Percentiles rank a stretch among this genome's conserved stretches.
Evolutionary conservation across 2,113 vertebrate species (phyloP).

Genomic region (Gymnocephalus cernua): DNA sequence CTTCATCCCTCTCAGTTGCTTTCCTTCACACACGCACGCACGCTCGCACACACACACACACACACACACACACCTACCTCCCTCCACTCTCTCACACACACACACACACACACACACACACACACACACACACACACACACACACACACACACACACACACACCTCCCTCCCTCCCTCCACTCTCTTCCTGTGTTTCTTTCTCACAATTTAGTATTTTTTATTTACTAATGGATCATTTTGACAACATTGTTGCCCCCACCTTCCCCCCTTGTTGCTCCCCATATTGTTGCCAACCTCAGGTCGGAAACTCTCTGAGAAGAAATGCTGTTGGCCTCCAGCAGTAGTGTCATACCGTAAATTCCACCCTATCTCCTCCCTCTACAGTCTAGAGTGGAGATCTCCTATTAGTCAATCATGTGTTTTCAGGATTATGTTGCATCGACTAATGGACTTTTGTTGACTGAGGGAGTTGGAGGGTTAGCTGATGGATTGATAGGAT

Average conservation of each 20-base stretch:
- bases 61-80: no score
- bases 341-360: slow-evolving; percentile 26
- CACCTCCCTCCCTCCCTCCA: not conserved
- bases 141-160: slow-evolving; percentile 9
- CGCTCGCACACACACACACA: slow-evolving; percentile 8
- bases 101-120: slow-evolving; percentile 10
- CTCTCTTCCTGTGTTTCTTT: not conserved
- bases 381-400: not conserved
- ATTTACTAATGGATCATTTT: slow-evolving; percentile 76
- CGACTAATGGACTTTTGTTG: not conserved
- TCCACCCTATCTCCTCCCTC: not conserved
- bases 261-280: not conserved
- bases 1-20: slow-evolving; percentile 20
- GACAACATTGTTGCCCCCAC: slow-evolving; percentile 46
- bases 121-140: not conserved
- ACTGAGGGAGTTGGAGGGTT: not conserved
- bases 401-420: not conserved
- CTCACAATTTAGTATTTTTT: slow-evolving; percentile 55
- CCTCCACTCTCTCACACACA: not conserved
- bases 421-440: not conserved
- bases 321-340: slow-evolving; percentile 49
- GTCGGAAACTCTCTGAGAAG: slow-evolving; percentile 25
- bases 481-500: no score
- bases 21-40: slow-evolving; percentile 2
- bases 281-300: slow-evolving; percentile 20